A percentile compares a stretch with the other conserved stretches of the same genome.
phyloP scores from a whole-genome alignment of 2,888 invertebrate species.

The Lamellibrachia columna region DNA sequence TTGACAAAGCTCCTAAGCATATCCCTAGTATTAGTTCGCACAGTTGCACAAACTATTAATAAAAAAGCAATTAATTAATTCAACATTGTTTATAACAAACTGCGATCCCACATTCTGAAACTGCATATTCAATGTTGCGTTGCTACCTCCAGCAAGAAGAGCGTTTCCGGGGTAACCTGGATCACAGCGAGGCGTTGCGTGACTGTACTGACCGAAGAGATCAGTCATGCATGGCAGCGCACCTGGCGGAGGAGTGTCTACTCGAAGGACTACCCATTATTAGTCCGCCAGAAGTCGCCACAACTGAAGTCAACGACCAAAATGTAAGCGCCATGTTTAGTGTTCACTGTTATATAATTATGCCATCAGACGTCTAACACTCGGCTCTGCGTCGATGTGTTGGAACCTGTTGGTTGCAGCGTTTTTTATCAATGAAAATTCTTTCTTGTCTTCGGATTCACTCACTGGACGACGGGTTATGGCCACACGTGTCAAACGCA shows the following conservation, averaged over 20 bases:
- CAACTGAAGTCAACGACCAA: not conserved
- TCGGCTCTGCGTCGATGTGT: too few species aligned
- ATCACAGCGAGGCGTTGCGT: conserved; percentile 29
- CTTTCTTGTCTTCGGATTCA: too few species aligned
- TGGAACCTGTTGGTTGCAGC: too few species aligned
- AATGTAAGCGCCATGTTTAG: not conserved
- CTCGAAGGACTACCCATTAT: conserved; percentile 28
- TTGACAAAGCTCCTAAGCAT: not conserved
- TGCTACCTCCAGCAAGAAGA: conserved; percentile 27
- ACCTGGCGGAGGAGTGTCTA: conserved; percentile 29
- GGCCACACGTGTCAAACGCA: too few species aligned
- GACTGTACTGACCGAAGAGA: conserved; percentile 29
- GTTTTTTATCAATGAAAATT: too few species aligned
- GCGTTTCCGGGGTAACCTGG: conserved; percentile 31
- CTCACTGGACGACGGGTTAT: too few species aligned
- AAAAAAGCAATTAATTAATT: not conserved
- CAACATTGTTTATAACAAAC: not conserved
- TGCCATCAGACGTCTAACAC: too few species aligned
- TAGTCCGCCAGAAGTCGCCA: not conserved
- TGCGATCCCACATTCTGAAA: too few species aligned
- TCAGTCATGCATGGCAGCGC: conserved; percentile 26
- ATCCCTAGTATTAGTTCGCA: not conserved
- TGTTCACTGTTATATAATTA: too few species aligned
- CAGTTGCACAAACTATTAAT: too few species aligned
- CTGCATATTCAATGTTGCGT: not conserved